These are phyloP conservation scores for Bombus picipes DNA, from an alignment of 1,140 invertebrate species.

Conservation along the genomic window DNA sequence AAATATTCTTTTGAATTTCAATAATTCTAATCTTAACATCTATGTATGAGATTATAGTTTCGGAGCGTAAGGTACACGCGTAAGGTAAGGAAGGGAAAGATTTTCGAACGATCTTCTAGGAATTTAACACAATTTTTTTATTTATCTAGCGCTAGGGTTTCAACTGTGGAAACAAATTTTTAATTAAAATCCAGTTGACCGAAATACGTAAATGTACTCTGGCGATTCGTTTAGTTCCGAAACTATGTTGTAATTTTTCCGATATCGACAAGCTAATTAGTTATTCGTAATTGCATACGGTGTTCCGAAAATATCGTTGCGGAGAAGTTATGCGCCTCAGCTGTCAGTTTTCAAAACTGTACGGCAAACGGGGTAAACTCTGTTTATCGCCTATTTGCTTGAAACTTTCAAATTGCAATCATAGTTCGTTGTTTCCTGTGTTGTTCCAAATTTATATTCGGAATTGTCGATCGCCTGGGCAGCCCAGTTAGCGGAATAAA, in stretches of 20 bases:
- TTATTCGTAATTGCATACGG: neutral
- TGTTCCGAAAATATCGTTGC: neutral
- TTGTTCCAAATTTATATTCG: neutral
- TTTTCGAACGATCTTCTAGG: neutral
- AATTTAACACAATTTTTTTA: too few relatives aligned
- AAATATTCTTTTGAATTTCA: neutral
- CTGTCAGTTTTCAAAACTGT: neutral
- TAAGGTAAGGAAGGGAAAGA: too few relatives aligned
- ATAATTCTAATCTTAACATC: neutral
- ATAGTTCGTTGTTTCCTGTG: neutral
- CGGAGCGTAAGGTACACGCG: accelerated
- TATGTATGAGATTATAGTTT: too few relatives aligned
- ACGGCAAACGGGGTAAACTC: neutral
- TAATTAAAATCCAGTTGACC: neutral
- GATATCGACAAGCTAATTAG: neutral
- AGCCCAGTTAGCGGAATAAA: neutral
- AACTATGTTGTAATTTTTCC: neutral
- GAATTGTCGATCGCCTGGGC: neutral
- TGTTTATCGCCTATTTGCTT: neutral
- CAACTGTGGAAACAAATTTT: accelerated
- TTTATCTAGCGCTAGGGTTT: too few relatives aligned
- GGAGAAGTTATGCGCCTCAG: neutral
- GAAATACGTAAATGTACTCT: neutral
- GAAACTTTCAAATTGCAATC: conserved; percentile 17
- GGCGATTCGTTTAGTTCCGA: neutral